Base-by-base conservation (phyloP, 2,888 invertebrate species). In the Eumacrocentrus americanus region DNA sequence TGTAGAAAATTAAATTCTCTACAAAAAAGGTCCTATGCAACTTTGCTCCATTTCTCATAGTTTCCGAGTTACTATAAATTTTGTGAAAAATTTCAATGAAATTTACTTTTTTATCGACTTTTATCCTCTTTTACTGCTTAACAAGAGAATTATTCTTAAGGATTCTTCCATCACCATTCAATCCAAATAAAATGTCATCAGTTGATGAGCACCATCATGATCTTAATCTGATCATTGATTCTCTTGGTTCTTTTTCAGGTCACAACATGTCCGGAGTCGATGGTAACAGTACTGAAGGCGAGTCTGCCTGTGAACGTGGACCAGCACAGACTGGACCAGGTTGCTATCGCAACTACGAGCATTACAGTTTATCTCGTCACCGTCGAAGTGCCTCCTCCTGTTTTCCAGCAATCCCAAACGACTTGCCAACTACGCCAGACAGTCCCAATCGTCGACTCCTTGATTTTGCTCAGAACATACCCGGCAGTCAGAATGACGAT, bases 211-310 rank as follows among this genome's bases (percentile, higher is more conserved):
- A n/a, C n/a, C n/a, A n/a, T n/a, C n/a, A n/a, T n/a, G n/a, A n/a
- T n/a, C n/a, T n/a, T n/a, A n/a, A n/a, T n/a, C n/a, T n/a, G n/a
- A n/a, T n/a, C n/a, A n/a, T n/a, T n/a, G n/a, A n/a, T n/a, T n/a
- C n/a, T n/a, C n/a, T n/a, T n/a, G n/a, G n/a, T n/a, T n/a, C n/a
- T n/a, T 11, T 67, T 67, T 9, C 88, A 92, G 94, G 93, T 87
- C 93, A 94, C 88, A 92, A 93, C 87, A 86, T 92, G 87, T 92
- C 93, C 81, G 92, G 92, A 84, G 90, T 87, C 79, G 93, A 93
- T 83, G 91, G 90, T 75, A 92, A 90, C 85, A 93, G 92, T 82
- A 86, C 91, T 75, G 91, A 90, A 75, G 88, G 87, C 72, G 88
- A 87, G 70, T 84, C 85, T 61, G 81, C 82, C 54, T 82, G 82